phyloP scores from a whole-genome alignment of 2,113 vertebrate species.

The Trichechus manatus region DNA sequence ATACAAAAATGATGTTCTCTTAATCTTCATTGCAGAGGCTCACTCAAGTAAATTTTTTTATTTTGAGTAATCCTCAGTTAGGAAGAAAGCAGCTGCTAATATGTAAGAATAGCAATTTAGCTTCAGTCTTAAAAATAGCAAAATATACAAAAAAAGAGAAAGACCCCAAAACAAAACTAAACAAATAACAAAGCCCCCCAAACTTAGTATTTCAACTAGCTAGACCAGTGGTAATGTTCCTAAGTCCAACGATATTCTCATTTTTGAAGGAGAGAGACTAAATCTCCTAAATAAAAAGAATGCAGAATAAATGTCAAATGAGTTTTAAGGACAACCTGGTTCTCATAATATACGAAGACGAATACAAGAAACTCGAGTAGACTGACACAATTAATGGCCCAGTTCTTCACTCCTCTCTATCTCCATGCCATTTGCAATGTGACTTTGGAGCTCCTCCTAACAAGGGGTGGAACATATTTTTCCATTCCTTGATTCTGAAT shows the following conservation, averaged over 20 bases:
- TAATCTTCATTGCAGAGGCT: not conserved
- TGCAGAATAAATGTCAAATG: not conserved
- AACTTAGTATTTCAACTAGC: conserved; percentile 7
- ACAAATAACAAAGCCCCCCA: not conserved
- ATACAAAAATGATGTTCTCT: conserved; percentile 1
- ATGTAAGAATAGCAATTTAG: not conserved
- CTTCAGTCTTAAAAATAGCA: conserved; percentile 12
- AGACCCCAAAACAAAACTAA: not conserved
- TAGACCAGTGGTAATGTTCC: not conserved
- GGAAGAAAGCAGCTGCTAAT: not conserved
- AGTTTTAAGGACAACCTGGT: not conserved
- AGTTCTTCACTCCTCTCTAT: not conserved
- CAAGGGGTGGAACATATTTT: not conserved
- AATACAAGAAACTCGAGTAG: not conserved
- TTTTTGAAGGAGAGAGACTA: not conserved
- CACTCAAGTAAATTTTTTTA: not conserved
- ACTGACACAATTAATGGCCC: not conserved
- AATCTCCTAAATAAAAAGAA: not conserved
- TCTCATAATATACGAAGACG: conserved; percentile 39
- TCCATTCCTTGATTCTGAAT: not conserved
- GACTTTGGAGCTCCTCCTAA: not conserved
- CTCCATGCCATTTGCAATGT: not conserved
- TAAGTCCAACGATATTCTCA: conserved; percentile 44
- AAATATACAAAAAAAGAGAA: not conserved
- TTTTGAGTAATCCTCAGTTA: not conserved